These are phyloP conservation scores for Buathra laborator DNA, from an alignment of 2,888 invertebrate species.

Conservation along the genomic window DNA sequence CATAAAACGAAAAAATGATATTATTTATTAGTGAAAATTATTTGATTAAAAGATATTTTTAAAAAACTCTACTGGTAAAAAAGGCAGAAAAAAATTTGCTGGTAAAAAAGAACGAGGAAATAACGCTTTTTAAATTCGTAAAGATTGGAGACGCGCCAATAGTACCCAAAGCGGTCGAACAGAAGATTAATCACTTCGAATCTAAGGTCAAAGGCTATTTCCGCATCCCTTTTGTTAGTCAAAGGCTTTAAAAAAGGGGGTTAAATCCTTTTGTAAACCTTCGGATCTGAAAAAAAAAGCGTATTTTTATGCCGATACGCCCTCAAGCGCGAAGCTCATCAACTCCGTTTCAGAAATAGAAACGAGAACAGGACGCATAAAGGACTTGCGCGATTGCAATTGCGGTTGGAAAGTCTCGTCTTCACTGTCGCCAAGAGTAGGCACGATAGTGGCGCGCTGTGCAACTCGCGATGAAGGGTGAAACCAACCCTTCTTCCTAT, in stretches of 20 bases:
- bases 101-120: too few species aligned
- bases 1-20: too few species aligned
- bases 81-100: too few species aligned
- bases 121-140: too few species aligned
- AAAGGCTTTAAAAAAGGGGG: neutral
- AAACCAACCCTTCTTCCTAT: slow-evolving; percentile 23
- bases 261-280: neutral
- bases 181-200: too few species aligned
- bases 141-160: too few species aligned
- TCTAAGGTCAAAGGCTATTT: too few species aligned
- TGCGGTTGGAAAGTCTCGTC: slow-evolving; percentile 46
- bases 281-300: neutral
- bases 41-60: too few species aligned
- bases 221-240: neutral
- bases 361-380: slow-evolving; percentile 16
- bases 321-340: slow-evolving; percentile 32
- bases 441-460: neutral
- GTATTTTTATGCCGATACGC: slow-evolving; percentile 20
- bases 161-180: too few species aligned
- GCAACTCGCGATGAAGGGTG: slow-evolving; percentile 5
- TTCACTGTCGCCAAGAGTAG: slow-evolving; percentile 17
- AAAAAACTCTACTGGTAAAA: too few species aligned
- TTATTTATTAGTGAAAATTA: too few species aligned
- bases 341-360: slow-evolving; percentile 46
- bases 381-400: slow-evolving; percentile 45